Evolutionary conservation across 2,888 invertebrate species (phyloP).

Genomic region (Acleris cristana): DNA sequence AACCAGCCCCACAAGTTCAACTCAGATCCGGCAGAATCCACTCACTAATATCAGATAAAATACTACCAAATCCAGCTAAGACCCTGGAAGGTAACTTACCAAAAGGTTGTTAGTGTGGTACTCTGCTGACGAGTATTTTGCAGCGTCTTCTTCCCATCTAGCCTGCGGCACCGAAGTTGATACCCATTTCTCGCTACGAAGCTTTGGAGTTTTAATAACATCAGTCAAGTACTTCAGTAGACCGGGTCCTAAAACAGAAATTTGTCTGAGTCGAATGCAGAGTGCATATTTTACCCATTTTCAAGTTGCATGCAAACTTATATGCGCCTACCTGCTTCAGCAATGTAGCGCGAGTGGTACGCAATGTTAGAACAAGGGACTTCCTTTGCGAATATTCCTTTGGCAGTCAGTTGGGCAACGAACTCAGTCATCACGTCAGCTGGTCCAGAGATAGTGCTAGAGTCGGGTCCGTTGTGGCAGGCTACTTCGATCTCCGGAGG

Average conservation of each 20-base stretch:
- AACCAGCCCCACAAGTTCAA: conserved; percentile 37
- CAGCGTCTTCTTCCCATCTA: conserved; percentile 50
- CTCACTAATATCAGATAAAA: neutral
- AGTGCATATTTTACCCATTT: neutral
- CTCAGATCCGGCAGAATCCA: neutral
- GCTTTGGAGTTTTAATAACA: conserved; percentile 84
- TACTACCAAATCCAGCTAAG: neutral
- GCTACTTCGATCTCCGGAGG: conserved; percentile 89
- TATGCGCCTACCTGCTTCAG: conserved; percentile 76
- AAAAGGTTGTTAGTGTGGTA: conserved; percentile 93
- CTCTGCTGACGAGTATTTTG: conserved; percentile 88
- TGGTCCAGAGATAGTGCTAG: conserved; percentile 91
- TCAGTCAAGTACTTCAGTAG: conserved; percentile 83
- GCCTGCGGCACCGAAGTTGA: conserved; percentile 88
- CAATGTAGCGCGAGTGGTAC: conserved; percentile 94
- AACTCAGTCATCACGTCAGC: conserved; percentile 84
- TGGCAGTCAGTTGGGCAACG: conserved; percentile 71
- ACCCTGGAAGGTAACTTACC: conserved; percentile 61
- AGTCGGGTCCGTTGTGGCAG: conserved; percentile 91
- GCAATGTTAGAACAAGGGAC: conserved; percentile 91
- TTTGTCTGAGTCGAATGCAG: neutral
- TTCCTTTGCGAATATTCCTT: conserved; percentile 70
- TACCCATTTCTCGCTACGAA: conserved; percentile 89
- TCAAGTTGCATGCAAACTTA: neutral
- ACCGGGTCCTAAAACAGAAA: conserved; percentile 51